Evolutionary conservation across 2,113 vertebrate species (phyloP), one percentile per base, ranked within the genome.

Genomic region (Indicator maculatus): DNA sequence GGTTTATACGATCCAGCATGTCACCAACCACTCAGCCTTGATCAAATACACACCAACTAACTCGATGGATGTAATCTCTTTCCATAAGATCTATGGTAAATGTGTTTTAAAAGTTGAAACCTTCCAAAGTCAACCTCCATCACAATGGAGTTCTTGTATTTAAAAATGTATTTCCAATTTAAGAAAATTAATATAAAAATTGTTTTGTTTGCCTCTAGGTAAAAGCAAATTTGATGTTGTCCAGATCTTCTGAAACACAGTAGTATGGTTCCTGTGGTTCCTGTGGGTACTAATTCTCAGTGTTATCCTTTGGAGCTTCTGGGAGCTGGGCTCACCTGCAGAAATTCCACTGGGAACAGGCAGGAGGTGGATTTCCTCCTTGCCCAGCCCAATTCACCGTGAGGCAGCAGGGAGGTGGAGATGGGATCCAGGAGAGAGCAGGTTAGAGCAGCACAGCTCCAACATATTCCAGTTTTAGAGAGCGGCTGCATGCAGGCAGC

Each of bases 401-500:
- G 39, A 47, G 61, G 11, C 24, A 45, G 9, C 20, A 66, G 28
- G 44, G 33, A 67, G 5, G 0, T 44, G 27, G 44, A 58, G 18
- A 18, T 33, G 18, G 50, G 17, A 86, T 16, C 15, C 8, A 11
- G 45, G 5, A 11, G 14, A 72, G 41, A 44, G 30, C n/a, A 5
- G 18, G 6, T 31, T 61, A 73, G 17, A 82, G 23, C 14, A 44
- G 36, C 12, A 28, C 24, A 59, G 11, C 23, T 86, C 21, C 50
- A 76, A 2, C 19, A n/a, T 39, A 19, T 83, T 83, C 21, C 15
- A 8, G 67, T 31, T 28, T 47, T 9, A 7, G 20, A 24, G 28
- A 11, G 3, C 30, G 14, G 11, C 21, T 85, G 24, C 18, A 12
- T 0, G 0, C 11, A 33, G 44, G 27, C 39, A 84, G 36, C 17